Base-by-base conservation (phyloP, 2,113 vertebrate species). In the Oryzias woworae region DNA sequence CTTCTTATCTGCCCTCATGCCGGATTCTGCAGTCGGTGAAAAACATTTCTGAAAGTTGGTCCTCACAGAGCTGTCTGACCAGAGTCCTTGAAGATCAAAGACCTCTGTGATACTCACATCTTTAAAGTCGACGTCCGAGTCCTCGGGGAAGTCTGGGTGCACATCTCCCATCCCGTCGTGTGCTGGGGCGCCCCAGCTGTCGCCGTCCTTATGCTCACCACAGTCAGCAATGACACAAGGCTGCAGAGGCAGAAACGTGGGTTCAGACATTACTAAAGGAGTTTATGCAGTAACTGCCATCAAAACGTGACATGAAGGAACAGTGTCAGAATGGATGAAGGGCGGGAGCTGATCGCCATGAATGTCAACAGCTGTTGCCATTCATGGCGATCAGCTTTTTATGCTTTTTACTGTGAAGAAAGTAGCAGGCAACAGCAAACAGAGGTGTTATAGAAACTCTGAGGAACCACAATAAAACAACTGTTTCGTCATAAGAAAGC, bases 121-220 rank as follows among this genome's bases (percentile, higher is more conserved):
- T 87, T 93, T 95, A 65, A 98, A 92, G 82, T 97, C 92, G 20
- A 94, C 41, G 48, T 98, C 94, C 0, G 95, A 92, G 78, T 98
- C 97, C 75, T 98, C 96, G 0, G 96, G 96, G 85, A 97, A 98
- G 67, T 98, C 95, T 52, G 96, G 93, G 58, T 97, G 82, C 73
- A 69, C 58, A 69, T 98, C 96, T 17, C 96, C 96, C 58, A 94
- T 91, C 26, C 93, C 94, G 52, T 98, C 97, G 7, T 66, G 82
- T 0, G 91, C 86, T 26, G 84, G 75, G 8, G 86, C 60, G 26
- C 93, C 93, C 93, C 93, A 96, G 0, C 94, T 89, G 75, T 98
- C 95, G 20, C 93, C 94, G 53, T 94, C 92, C 78, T 94, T 94
- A 60, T 96, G 84, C 72, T 96, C 95, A 48, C 97, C 96, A 58